These are phyloP conservation scores for Chionodraco myersi DNA, from an alignment of 2,113 vertebrate species.

Conservation along the genomic window DNA sequence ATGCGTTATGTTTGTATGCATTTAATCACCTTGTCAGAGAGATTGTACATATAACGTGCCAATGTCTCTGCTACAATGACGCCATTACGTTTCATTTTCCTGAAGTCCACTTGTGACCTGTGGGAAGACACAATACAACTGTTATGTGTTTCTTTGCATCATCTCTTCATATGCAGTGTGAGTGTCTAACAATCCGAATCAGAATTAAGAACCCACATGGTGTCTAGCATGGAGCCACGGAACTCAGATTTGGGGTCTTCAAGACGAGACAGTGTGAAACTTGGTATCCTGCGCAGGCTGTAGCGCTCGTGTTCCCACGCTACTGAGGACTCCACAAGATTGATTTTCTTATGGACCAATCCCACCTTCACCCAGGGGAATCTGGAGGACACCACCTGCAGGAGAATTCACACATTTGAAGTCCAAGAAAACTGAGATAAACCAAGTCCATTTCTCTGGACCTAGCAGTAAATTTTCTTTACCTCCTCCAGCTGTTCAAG, in stretches of 20 bases:
- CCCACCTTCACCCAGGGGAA: conserved; percentile 81
- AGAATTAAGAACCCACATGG: conserved; percentile 61
- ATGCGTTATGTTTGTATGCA: neutral
- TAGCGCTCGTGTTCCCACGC: conserved; percentile 87
- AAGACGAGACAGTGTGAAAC: conserved; percentile 84
- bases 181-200: neutral
- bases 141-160: neutral
- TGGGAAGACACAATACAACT: neutral
- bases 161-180: neutral
- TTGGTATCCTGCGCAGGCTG: conserved; percentile 81
- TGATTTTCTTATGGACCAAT: conserved; percentile 86
- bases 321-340: conserved; percentile 80
- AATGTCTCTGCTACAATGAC: conserved; percentile 82
- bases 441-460: neutral
- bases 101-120: conserved; percentile 82
- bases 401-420: neutral
- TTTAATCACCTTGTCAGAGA: conserved; percentile 81
- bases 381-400: conserved; percentile 80
- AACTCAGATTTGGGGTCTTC: conserved; percentile 79
- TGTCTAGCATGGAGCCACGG: conserved; percentile 83
- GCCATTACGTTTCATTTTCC: conserved; percentile 82
- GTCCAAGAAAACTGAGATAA: neutral
- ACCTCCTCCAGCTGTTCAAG: conserved; percentile 82
- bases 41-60: conserved; percentile 82
- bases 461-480: neutral